phyloP scores from a whole-genome alignment of 2,888 invertebrate species.

The Odontocolon sp. region DNA sequence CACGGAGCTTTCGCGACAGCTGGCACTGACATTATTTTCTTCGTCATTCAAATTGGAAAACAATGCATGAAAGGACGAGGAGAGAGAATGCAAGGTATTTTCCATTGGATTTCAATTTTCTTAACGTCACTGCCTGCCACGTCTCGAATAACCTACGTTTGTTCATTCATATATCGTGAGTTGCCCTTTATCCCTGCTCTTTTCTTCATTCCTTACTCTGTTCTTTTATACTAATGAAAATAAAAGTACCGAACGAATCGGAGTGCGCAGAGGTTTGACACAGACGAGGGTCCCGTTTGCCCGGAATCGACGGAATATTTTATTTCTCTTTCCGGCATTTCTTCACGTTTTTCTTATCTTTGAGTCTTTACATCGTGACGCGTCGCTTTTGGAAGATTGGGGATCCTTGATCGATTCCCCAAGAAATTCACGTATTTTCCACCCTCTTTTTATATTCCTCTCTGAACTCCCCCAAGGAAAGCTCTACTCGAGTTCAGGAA shows the following conservation, averaged over 20 bases:
- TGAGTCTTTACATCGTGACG: background rate
- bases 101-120: slow-evolving; percentile 49
- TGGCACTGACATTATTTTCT: slow-evolving; percentile 15
- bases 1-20: background rate
- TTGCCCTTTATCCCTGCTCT: background rate
- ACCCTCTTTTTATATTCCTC: background rate
- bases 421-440: background rate
- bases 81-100: slow-evolving; percentile 5
- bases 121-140: slow-evolving; percentile 29
- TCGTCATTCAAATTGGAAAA: slow-evolving; percentile 28
- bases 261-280: slow-evolving; percentile 8
- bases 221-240: slow-evolving; percentile 42
- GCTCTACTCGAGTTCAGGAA: background rate
- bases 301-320: background rate
- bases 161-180: slow-evolving; percentile 6
- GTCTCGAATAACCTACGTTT: slow-evolving; percentile 24
- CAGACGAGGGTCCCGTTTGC: slow-evolving; percentile 18
- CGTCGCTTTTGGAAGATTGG: slow-evolving; percentile 11
- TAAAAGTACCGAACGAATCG: slow-evolving; percentile 6
- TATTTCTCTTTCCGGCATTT: background rate
- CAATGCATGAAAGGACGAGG: slow-evolving; percentile 30
- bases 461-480: background rate
- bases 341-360: background rate
- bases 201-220: background rate
- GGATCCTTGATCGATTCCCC: slow-evolving; percentile 7